These are phyloP conservation scores for Ochlodes sylvanus DNA, from an alignment of 2,888 invertebrate species.

Conservation along the genomic window DNA sequence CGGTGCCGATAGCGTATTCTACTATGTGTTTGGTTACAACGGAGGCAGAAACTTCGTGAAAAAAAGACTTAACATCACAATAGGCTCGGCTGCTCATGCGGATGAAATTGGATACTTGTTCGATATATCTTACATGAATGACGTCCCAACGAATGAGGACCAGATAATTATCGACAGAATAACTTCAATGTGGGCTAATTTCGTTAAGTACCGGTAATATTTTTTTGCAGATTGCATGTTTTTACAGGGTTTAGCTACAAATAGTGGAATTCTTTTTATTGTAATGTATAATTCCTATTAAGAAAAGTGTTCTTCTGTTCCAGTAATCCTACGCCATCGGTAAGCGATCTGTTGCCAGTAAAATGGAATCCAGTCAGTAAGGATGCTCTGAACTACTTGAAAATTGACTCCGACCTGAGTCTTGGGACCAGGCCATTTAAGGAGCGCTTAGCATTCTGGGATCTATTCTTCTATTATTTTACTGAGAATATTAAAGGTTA, in stretches of 20 bases:
- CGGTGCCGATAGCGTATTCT: slow-evolving; percentile 50
- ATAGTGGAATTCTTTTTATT: not conserved
- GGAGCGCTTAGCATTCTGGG: slow-evolving; percentile 58
- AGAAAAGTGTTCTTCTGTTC: not conserved
- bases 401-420: slow-evolving; percentile 50
- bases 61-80: slow-evolving; percentile 44
- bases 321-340: slow-evolving; percentile 58
- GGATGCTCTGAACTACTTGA: slow-evolving; percentile 48
- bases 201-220: slow-evolving; percentile 63
- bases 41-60: slow-evolving; percentile 54
- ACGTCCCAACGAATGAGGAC: slow-evolving; percentile 50
- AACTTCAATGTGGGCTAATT: slow-evolving; percentile 71
- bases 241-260: not conserved
- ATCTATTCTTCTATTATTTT: slow-evolving; percentile 52
- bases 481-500: slow-evolving; percentile 21
- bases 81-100: slow-evolving; percentile 54
- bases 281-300: not conserved
- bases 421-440: slow-evolving; percentile 51
- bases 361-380: slow-evolving; percentile 54
- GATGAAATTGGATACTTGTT: slow-evolving; percentile 68
- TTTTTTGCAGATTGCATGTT: slow-evolving; percentile 17
- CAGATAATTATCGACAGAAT: slow-evolving; percentile 59
- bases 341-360: slow-evolving; percentile 53
- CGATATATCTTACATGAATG: slow-evolving; percentile 41
- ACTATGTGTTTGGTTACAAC: slow-evolving; percentile 62